These are phyloP conservation scores for Caenorhabditis becei DNA, from an alignment of 2,888 invertebrate genomes.

Conservation along the genomic window DNA sequence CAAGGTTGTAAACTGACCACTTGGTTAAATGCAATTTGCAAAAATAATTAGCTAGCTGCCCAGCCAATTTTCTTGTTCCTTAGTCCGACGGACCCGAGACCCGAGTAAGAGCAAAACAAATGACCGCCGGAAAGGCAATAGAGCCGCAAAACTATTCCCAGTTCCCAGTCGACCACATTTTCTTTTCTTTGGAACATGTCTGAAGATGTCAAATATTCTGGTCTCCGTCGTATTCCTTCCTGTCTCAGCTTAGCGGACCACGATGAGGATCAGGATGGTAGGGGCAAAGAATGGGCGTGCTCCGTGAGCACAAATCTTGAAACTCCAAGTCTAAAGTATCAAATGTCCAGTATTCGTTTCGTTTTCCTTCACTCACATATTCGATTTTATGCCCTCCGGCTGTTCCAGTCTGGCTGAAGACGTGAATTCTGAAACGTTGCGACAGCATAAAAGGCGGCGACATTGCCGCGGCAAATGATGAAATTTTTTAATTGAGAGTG, in stretches of 20 bases:
- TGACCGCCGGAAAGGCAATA: constrained; percentile 48
- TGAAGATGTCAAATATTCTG: constrained; percentile 37
- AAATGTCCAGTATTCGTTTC: constrained; percentile 3
- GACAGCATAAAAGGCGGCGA: constrained; percentile 20
- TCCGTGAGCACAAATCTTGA: not conserved
- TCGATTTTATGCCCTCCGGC: constrained; percentile 29
- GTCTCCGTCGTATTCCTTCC: constrained; percentile 31
- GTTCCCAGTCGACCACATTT: constrained; percentile 3
- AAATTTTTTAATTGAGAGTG: constrained; percentile 47
- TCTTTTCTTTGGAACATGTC: constrained; percentile 18
- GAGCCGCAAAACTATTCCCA: constrained; percentile 47
- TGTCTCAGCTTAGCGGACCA: constrained; percentile 26
- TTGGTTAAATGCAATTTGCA: constrained; percentile 48
- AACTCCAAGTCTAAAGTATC: constrained; percentile 19
- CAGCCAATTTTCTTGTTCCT: constrained; percentile 42
- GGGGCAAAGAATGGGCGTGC: not conserved
- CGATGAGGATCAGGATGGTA: constrained; percentile 27
- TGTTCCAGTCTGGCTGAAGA: constrained; percentile 19
- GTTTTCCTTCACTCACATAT: constrained; percentile 14
- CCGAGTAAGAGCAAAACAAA: constrained; percentile 44
- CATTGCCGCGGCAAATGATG: constrained; percentile 24
- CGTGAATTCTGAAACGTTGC: constrained; percentile 43
- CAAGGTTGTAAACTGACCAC: constrained; percentile 29
- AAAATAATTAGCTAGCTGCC: constrained; percentile 43
- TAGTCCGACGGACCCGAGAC: not conserved